Base-by-base conservation (phyloP, 2,888 invertebrate species). In the Sclerodermus sp. region DNA sequence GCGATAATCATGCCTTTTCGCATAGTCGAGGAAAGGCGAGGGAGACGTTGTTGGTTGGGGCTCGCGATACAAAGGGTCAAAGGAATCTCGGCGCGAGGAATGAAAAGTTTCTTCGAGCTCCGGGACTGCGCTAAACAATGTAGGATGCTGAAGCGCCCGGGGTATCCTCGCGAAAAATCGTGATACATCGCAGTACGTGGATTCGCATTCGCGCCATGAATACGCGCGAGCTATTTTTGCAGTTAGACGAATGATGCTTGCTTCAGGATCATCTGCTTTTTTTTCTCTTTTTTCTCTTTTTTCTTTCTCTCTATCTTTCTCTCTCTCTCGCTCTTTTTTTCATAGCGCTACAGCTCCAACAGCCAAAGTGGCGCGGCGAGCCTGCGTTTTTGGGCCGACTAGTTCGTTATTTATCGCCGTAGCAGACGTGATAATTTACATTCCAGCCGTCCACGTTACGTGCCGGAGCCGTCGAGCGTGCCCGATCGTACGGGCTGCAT, bases 391-490 rank as follows among this genome's bases (percentile, higher is more conserved):
- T 42, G 45, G 41, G 23, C 44, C 36, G 29, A 36, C 34, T 36
- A 32, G 53, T 39, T 42, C 55, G 45, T 61, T 56, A 60, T 58
- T 61, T 58, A 61, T 61, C 61, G 54, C 37, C 48, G 44, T 42
- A 37, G 44, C 50, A 52, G 54, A 52, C 58, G 51, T 49, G 54
- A 58, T 61, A 61, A 61, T 62, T 58, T 61, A 58, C 57, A 55
- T 59, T 57, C 51, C 49, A 51, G 47, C 49, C 43, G 48, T 10
- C 40, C 41, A 45, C 53, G 42, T 49, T 34, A 38, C 50, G 37
- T 37, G 36, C 47, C 34, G 49, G 45, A 5, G 23, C 52, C 41
- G 45, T 55, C 58, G 49, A 31, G 36, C 31, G 51, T 32, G 13
- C 46, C 16, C 42, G 40, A 17, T 14, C 42, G 32, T 6, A 30